phyloP scores from a whole-genome alignment of 2,113 vertebrate species.

The Ceuthmochares aereus region DNA sequence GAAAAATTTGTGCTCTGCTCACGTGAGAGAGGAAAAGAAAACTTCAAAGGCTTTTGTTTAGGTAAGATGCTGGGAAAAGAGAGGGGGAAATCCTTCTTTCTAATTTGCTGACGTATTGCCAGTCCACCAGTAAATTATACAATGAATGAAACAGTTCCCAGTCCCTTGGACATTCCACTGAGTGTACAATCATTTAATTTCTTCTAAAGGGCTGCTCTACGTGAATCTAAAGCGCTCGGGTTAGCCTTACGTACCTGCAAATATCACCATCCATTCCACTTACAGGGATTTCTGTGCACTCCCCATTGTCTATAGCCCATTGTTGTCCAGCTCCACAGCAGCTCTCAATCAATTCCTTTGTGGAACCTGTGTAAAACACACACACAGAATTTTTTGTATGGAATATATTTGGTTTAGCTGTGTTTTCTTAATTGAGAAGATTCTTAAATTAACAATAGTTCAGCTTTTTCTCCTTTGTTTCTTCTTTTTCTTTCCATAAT shows the following conservation, averaged over 20 bases:
- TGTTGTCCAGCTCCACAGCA: conserved; percentile 89
- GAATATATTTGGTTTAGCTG: neutral
- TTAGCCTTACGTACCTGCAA: conserved; percentile 83
- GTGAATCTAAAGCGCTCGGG: rapidly evolving
- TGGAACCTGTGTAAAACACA: conserved; percentile 76
- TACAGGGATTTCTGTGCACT: conserved; percentile 83
- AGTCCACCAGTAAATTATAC: neutral
- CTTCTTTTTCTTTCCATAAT: neutral
- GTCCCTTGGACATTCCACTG: rapidly evolving
- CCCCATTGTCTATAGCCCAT: conserved; percentile 84
- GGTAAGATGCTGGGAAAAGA: neutral
- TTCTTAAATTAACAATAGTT: neutral
- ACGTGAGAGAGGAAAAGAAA: neutral
- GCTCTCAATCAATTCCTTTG: conserved; percentile 84
- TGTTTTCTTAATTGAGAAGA: neutral
- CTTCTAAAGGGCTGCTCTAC: neutral
- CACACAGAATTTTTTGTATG: neutral
- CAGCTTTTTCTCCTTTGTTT: neutral
- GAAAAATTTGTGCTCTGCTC: neutral
- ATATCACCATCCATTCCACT: conserved; percentile 69
- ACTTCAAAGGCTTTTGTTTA: neutral
- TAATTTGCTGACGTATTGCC: neutral
- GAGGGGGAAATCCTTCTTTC: neutral
- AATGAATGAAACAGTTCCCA: neutral
- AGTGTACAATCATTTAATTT: neutral